These are phyloP conservation scores for Trimorus sp. DNA, from an alignment of 2,888 invertebrate genomes.

Conservation along the genomic window DNA sequence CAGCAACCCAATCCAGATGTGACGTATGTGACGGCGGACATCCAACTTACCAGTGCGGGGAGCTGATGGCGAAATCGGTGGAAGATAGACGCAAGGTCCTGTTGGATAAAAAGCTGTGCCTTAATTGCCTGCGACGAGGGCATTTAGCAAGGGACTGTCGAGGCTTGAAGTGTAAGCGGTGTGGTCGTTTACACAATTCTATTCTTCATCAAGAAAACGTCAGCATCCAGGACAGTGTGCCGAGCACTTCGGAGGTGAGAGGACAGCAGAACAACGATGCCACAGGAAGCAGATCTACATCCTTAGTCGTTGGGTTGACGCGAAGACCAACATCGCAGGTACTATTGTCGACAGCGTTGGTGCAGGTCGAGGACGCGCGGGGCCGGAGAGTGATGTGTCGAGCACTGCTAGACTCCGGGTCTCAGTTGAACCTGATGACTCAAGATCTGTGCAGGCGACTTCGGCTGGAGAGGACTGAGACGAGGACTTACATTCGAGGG, in stretches of 20 bases:
- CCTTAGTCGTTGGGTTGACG: background rate
- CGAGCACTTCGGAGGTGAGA: background rate
- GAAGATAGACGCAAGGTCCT: conserved; percentile 11
- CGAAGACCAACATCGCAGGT: background rate
- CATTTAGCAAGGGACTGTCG: conserved; percentile 16
- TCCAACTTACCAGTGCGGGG: conserved; percentile 6
- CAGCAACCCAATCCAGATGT: background rate
- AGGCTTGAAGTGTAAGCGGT: conserved; percentile 20
- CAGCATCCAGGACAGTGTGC: background rate
- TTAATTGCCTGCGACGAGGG: conserved; percentile 14
- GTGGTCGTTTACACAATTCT: conserved; percentile 3
- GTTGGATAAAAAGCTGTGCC: conserved; percentile 7
- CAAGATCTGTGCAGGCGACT: conserved; percentile 33
- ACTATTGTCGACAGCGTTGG: conserved; percentile 1
- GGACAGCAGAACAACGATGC: background rate
- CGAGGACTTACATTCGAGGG: background rate
- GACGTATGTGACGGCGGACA: conserved; percentile 1
- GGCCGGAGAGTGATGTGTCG: conserved; percentile 24
- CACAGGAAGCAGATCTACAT: background rate
- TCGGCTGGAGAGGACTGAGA: background rate
- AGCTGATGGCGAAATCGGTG: background rate
- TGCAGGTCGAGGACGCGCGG: background rate
- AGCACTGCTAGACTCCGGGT: conserved; percentile 52
- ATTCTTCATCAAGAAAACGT: conserved; percentile 5
- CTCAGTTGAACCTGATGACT: conserved; percentile 52